Percentiles rank a stretch among this genome's conserved stretches.
phyloP scores from a whole-genome alignment of 2,797 vertebrate species.

The Sciaenops ocellatus region DNA sequence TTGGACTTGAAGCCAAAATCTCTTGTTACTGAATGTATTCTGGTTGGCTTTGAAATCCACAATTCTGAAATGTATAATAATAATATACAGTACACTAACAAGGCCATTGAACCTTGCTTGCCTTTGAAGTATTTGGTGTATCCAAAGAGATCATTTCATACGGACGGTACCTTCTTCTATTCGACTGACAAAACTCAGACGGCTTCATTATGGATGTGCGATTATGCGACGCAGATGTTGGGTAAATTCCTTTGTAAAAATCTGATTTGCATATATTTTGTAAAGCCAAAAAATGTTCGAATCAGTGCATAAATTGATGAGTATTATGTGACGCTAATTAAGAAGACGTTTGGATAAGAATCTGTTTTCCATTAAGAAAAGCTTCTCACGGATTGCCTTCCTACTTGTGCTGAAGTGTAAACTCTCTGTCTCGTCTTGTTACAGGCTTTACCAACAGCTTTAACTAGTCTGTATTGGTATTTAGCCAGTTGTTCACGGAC shows the following conservation, averaged over 20 bases:
- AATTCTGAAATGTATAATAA: constrained; percentile 39
- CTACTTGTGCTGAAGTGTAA: constrained; percentile 49
- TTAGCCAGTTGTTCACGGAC: constrained; percentile 49
- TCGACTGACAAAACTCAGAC: constrained; percentile 15
- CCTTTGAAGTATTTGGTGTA: constrained; percentile 74
- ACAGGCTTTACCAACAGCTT: constrained; percentile 50
- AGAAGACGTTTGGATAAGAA: constrained; percentile 47
- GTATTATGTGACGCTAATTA: constrained; percentile 47
- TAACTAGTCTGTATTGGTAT: constrained; percentile 39
- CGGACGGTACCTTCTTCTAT: constrained; percentile 1
- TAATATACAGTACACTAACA: constrained; percentile 44
- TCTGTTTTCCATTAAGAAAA: constrained; percentile 42
- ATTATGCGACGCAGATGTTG: constrained; percentile 42
- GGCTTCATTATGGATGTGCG: constrained; percentile 25
- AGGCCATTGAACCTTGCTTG: constrained; percentile 61
- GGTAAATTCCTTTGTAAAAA: constrained; percentile 27
- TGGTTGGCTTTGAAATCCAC: constrained; percentile 48
- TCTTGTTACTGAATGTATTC: constrained; percentile 78
- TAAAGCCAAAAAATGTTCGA: constrained; percentile 52
- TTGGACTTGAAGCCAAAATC: constrained; percentile 50
- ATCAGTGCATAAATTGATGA: constrained; percentile 31
- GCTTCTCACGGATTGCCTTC: constrained; percentile 67
- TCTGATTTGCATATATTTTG: constrained; percentile 40
- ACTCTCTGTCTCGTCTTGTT: constrained; percentile 28
- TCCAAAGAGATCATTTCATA: constrained; percentile 74